A percentile compares a stretch with the other conserved stretches of the same genome.
Conservation (phyloP, 2,113 vertebrate genomes). For the Pelodiscus sinensis region DNA sequence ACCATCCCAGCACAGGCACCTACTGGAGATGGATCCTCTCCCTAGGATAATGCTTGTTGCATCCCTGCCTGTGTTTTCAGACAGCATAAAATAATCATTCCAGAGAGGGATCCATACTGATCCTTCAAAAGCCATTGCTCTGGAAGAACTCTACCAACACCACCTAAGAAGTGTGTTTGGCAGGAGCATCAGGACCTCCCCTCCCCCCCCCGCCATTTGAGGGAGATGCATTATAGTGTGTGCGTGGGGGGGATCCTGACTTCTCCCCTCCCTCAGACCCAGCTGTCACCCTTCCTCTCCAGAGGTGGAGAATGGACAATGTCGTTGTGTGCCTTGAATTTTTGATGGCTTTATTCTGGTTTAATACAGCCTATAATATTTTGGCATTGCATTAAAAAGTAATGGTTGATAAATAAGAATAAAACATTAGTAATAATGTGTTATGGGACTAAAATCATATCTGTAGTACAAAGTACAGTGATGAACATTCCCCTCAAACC, state of each 20-base stretch:
- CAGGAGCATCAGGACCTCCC: not conserved
- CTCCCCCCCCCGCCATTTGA: not conserved
- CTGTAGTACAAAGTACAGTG: not conserved
- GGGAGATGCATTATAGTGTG: not conserved
- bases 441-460: not conserved
- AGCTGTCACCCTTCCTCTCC: not conserved
- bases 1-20: not conserved
- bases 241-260: too few relatives aligned
- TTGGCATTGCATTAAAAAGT: not conserved
- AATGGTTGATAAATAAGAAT: not conserved
- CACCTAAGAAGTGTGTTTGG: not conserved
- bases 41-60: not conserved
- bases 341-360: not conserved
- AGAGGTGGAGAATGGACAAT: not conserved
- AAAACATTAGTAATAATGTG: not conserved
- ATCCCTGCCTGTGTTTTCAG: not conserved
- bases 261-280: too few relatives aligned
- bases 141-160: not conserved
- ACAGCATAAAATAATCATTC: not conserved
- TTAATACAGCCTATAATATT: not conserved
- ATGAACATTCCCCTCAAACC: not conserved
- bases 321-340: not conserved
- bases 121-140: not conserved
- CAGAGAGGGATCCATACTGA: not conserved
- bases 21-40: not conserved